phyloP scores from a whole-genome alignment of 2,113 vertebrate species.

The Lophius piscatorius region DNA sequence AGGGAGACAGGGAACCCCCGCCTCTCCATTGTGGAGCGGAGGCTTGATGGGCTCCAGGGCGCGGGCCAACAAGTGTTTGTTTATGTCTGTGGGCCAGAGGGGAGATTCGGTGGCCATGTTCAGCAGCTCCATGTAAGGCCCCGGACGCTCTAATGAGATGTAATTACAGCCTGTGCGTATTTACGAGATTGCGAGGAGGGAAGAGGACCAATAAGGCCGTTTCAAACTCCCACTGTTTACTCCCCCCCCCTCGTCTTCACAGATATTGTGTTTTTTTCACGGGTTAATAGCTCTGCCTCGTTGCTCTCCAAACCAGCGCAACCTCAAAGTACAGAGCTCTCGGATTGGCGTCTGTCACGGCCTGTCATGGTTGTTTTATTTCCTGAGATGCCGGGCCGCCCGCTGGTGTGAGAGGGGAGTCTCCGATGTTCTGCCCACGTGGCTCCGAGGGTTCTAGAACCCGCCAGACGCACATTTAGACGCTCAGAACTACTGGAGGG shows the following conservation, averaged over 20 bases:
- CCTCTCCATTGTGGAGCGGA: constrained; percentile 25
- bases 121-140: constrained; percentile 65
- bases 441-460: constrained; percentile 18
- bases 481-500: constrained; percentile 13
- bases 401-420: constrained; percentile 17
- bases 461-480: constrained; percentile 20
- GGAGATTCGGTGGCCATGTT: constrained; percentile 69
- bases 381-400: constrained; percentile 25
- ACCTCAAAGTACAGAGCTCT: constrained; percentile 64
- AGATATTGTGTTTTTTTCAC: constrained; percentile 33
- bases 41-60: constrained; percentile 55
- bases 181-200: constrained; percentile 50
- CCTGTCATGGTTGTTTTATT: constrained; percentile 58
- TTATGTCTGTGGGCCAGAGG: constrained; percentile 70
- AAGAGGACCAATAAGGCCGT: constrained; percentile 33
- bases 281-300: constrained; percentile 44
- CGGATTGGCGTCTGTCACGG: constrained; percentile 43
- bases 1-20: constrained; percentile 60
- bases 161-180: constrained; percentile 58
- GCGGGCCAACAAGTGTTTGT: constrained; percentile 68
- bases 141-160: constrained; percentile 54
- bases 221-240: constrained; percentile 44
- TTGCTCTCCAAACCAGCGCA: constrained; percentile 60
- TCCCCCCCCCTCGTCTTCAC: constrained; percentile 15
- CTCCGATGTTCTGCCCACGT: constrained; percentile 33